Base-by-base conservation (phyloP, 2,797 vertebrate genomes). In the Gymnopithys bicolor region DNA sequence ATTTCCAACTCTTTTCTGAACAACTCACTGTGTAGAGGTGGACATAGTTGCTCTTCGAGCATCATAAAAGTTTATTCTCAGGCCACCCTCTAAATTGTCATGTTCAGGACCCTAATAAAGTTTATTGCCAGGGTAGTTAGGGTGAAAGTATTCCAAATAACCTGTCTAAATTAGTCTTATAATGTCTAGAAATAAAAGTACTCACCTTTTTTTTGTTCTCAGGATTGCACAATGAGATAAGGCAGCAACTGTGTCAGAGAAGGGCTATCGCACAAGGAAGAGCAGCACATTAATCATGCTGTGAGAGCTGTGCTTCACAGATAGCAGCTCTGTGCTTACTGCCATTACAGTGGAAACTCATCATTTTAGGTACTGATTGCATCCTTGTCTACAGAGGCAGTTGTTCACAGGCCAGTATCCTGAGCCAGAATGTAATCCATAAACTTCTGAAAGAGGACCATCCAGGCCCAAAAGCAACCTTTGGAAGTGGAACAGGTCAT, bases 281-380 rank as follows among this genome's bases (percentile, higher is more conserved):
- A 53, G 39, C 53, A 92, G 71, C 25, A 28, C 75, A 85, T 96
- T 77, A 87, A 89, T 94, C 87, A 71, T 39, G n/a, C 32, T 90
- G 80, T 48, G 68, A 87, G 70, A 85, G 56, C 41, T 89, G 60
- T 68, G 45, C 64, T 89, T 94, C 73, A 52, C 11, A 87, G 87
- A 83, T 8, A 93, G 81, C 59, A 52, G 60, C 70, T 67, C 41
- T 77, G 4, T 83, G 68, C 53, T 87, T 60, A 25, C 67, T 85
- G 35, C 23, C 62, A 21, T 75, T 84, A 39, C 60, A 84, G 74
- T 49, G 28, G n/a, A 13, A 60, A 83, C 37, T 70, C 4, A 5
- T 82, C 75, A 49, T 90, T 90, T 79, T 80, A 70, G 63, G 39
- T 62, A 59, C 17, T 56, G 59, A 73, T 52, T 43, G 10, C 39